Base-by-base conservation (phyloP, 1,140 invertebrate genomes). In the Ctenoplectra terminalis region DNA sequence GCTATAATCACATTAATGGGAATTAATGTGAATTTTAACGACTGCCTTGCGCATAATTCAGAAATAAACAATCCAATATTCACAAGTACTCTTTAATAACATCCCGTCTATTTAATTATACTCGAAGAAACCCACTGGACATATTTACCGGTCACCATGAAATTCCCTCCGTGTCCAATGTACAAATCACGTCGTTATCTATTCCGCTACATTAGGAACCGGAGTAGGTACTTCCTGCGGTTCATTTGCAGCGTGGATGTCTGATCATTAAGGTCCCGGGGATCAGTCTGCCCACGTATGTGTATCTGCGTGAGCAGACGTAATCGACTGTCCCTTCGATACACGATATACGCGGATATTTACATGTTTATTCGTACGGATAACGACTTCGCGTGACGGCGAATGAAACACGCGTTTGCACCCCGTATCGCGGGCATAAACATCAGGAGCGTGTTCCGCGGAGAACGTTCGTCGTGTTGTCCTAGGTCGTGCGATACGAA, bases 211-310 rank as follows among this genome's bases (percentile, higher is more conserved):
- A 71, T 71, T 70, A 78, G 66, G 76, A 78, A 61, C 56, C 77
- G 70, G 58, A 52, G 77, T 63, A 71, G 40, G 17, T 54, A 73
- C 77, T 72, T 80, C 77, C 69, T 64, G 56, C 37, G 29, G 58
- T 73, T 80, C 69, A 54, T 73, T 73, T 20, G 40, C 70, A 48
- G 70, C 56, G 70, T 34, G 70, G 70, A 73, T 61, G 70, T 61
- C 29, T 43, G 69, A 80, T 64, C 69, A 73, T 80, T 73, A 73
- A 63, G 77, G 70, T 54, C 58, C 26, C 81, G 56, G 66, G 48
- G 70, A 85, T 86, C 88, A 77, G 72, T 83, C 83, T 73, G 84
- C 77, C 74, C 81, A 77, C 78, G 63, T 66, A 48, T 2, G 50
- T 74, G 13, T 23, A n/a, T 17, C 40, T 11, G 50, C 64, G 37